phyloP scores from a whole-genome alignment of 2,888 invertebrate species.

The Lacanobia wlatinum region DNA sequence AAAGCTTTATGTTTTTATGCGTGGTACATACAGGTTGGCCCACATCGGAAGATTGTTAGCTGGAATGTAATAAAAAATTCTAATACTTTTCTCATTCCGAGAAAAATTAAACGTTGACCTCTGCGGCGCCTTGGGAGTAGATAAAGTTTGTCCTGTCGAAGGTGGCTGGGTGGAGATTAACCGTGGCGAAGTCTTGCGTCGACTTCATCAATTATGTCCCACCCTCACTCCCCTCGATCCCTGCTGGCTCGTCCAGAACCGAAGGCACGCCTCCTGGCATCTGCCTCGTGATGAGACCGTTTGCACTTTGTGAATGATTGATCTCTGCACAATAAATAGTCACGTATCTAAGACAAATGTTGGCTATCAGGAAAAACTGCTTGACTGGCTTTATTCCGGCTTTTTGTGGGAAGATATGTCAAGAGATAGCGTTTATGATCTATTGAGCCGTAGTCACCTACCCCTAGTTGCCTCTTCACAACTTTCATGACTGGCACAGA shows the following conservation, averaged over 20 bases:
- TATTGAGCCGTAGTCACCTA: background rate
- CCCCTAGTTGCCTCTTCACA: background rate
- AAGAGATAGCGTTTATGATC: slow-evolving; percentile 29
- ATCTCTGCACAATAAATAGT: slow-evolving; percentile 66
- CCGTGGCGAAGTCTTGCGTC: slow-evolving; percentile 78
- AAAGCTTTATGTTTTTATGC: slow-evolving; percentile 30
- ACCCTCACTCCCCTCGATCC: slow-evolving; percentile 55
- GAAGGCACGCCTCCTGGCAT: slow-evolving; percentile 72
- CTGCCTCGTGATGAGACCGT: slow-evolving; percentile 64
- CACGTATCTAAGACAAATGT: slow-evolving; percentile 62
- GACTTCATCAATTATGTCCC: slow-evolving; percentile 85
- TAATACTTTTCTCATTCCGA: slow-evolving; percentile 60
- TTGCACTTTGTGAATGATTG: slow-evolving; percentile 71
- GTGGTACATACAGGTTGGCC: background rate
- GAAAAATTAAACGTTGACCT: slow-evolving; percentile 70
- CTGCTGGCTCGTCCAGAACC: slow-evolving; percentile 67
- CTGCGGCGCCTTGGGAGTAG: slow-evolving; percentile 69
- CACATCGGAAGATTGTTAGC: slow-evolving; percentile 26
- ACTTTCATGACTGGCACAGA: background rate
- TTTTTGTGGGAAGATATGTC: slow-evolving; percentile 36
- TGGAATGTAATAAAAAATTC: slow-evolving; percentile 57
- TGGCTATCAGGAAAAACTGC: slow-evolving; percentile 45
- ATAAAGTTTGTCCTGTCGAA: slow-evolving; percentile 80
- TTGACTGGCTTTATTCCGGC: slow-evolving; percentile 26
- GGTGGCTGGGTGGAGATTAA: slow-evolving; percentile 78